Evolutionary conservation across 2,113 vertebrate species (phyloP), one percentile per base, ranked within the genome.

Genomic region (Ahaetulla prasina): DNA sequence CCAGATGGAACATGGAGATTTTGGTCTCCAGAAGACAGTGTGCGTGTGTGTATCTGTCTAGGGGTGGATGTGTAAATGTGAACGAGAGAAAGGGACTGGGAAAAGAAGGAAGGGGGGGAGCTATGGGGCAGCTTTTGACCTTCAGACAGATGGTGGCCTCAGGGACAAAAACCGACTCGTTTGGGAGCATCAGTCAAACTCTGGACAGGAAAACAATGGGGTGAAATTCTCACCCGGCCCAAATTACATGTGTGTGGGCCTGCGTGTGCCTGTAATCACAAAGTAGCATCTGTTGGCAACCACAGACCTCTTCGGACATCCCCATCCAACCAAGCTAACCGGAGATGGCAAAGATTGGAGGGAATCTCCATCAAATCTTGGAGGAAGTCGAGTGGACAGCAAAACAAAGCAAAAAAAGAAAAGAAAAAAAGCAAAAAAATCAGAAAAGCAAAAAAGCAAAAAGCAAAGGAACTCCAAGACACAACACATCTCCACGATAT

Each of bases 131-230:
- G 93, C 91, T 18, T 95, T 92, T 96, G 96, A 94, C 95, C 95
- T 93, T 92, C 92, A 96, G 96, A 96, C 96, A 96, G 96, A 96
- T 96, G 94, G 91, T 91, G 47, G 10, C 2, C 22, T 12, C 53
- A 35, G n/a, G 52, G n/a, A 93, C 90, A 89, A 55, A 55, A 53
- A 53, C 45, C 54, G 85, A 12, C 11, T 74, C 57, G 4, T 92
- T 94, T 93, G 50, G 52, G 63, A 84, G 1, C n/a, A 25, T 93
- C 89, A 14, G 30, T 93, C 92, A 93, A 60, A 60, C 63, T 85
- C 86, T 3, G 3, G 12, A 43, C 47, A 54, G 50, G 92, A 55
- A 39, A 49, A 90, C 89, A 84, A 91, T 80, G 35, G 55, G 63
- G 52, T 8, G 14, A 84, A 84, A 92, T 45, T 84, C 35, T 89